Evolutionary conservation across 2,797 vertebrate species (phyloP).

Genomic region (Sphaeramia orbicularis): DNA sequence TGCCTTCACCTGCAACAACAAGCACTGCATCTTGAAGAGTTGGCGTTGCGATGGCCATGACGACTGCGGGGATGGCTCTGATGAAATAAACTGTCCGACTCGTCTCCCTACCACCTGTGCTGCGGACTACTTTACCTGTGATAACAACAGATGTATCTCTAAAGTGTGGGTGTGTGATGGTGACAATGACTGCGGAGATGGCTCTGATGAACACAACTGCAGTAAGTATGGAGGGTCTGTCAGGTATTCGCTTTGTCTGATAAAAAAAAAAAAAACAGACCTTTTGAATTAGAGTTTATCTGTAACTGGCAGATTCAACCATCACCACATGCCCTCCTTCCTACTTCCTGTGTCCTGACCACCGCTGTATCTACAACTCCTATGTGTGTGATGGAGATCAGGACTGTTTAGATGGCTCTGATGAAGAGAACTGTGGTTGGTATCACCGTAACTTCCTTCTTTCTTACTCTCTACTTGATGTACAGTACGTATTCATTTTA

Average conservation of each 20-base stretch:
- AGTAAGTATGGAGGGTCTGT: constrained; percentile 82
- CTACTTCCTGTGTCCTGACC: constrained; percentile 92
- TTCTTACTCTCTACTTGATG: background rate
- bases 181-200: constrained; percentile 94
- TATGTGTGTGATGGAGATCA: constrained; percentile 92
- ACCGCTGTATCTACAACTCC: constrained; percentile 88
- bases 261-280: no score
- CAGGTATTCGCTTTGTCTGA: background rate
- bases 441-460: constrained; percentile 13
- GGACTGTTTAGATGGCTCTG: constrained; percentile 93
- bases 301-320: constrained; percentile 81
- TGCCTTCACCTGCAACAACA: constrained; percentile 90
- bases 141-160: constrained; percentile 89
- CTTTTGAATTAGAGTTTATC: background rate
- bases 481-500: background rate
- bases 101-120: constrained; percentile 85
- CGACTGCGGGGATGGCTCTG: constrained; percentile 92
- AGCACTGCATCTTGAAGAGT: constrained; percentile 86
- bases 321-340: constrained; percentile 87
- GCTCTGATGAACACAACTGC: constrained; percentile 92
- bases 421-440: constrained; percentile 92
- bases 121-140: constrained; percentile 90
- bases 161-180: constrained; percentile 90
- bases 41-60: constrained; percentile 91
- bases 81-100: constrained; percentile 93